Percentiles rank a stretch among this genome's conserved stretches.
Evolutionary conservation across 2,797 vertebrate genomes (phyloP).

Genomic region (Crax fasciolata): DNA sequence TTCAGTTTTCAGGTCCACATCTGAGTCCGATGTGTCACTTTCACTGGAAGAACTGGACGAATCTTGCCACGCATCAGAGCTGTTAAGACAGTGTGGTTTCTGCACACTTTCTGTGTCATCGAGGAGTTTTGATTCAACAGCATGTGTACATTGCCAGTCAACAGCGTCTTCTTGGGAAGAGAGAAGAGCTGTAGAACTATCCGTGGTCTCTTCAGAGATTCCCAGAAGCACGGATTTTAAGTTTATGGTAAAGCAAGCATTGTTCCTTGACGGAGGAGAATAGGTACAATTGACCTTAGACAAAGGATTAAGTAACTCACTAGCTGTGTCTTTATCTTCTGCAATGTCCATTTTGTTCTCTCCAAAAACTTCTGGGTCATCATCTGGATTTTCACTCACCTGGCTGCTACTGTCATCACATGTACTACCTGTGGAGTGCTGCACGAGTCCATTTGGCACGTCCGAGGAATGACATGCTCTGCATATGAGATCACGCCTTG

Average conservation of each 20-base stretch:
- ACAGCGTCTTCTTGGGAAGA: not conserved
- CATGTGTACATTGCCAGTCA: not conserved
- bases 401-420: not conserved
- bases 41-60: constrained; percentile 26
- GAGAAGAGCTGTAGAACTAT: not conserved
- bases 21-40: constrained; percentile 41
- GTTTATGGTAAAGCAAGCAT: constrained; percentile 72
- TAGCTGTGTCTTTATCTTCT: not conserved
- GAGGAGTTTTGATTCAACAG: not conserved
- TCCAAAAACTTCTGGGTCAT: not conserved
- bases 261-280: not conserved
- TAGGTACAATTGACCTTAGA: not conserved
- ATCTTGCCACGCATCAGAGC: not conserved
- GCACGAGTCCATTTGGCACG: accelerated
- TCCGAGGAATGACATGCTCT: not conserved
- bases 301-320: not conserved
- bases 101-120: not conserved
- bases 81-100: accelerated
- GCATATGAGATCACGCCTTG: not conserved
- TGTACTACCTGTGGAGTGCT: not conserved
- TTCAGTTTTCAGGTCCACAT: not conserved
- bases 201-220: not conserved
- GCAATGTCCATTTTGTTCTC: accelerated
- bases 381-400: not conserved
- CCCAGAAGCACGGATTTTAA: constrained; percentile 76